Conservation (phyloP, 64 coral and sea anemone genomes). For the Orbicella faveolata region DNA sequence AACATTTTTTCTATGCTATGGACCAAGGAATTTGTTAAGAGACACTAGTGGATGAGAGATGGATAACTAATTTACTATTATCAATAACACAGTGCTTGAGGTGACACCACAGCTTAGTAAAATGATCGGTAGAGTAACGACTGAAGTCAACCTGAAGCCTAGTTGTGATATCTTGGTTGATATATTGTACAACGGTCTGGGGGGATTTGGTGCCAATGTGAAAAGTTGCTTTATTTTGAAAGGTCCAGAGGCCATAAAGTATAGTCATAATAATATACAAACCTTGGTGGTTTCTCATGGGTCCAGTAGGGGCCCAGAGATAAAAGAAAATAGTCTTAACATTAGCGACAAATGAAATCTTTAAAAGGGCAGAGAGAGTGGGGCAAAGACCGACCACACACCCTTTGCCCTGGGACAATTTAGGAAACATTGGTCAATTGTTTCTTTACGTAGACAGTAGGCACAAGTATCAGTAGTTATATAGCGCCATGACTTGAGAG, state of each 20-base stretch:
- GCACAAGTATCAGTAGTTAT: not conserved
- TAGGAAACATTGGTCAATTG: slow-evolving; percentile 13
- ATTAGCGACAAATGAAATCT: not conserved
- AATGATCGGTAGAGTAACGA: too few relatives aligned
- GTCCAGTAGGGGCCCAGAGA: too few relatives aligned
- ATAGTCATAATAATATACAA: not conserved
- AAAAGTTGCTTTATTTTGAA: slow-evolving; percentile 8
- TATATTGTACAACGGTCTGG: not conserved
- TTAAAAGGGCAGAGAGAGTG: not conserved
- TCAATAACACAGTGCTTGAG: too few relatives aligned
- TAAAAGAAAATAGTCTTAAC: slow-evolving; percentile 3
- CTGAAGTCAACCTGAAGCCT: not conserved
- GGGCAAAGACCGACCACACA: not conserved
- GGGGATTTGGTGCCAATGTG: not conserved
- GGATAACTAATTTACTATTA: too few relatives aligned
- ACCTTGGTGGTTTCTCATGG: too few relatives aligned
- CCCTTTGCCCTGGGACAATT: not conserved
- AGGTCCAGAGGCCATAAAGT: not conserved
- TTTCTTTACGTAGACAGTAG: not conserved
- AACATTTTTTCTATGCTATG: too few relatives aligned
- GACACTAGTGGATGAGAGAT: too few relatives aligned
- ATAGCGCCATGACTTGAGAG: not conserved
- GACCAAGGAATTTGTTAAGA: too few relatives aligned
- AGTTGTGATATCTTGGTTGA: not conserved
- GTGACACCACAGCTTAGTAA: too few relatives aligned